These are phyloP conservation scores for Drosophila persimilis DNA, from an alignment of 1,140 invertebrate genomes.

Conservation along the genomic window DNA sequence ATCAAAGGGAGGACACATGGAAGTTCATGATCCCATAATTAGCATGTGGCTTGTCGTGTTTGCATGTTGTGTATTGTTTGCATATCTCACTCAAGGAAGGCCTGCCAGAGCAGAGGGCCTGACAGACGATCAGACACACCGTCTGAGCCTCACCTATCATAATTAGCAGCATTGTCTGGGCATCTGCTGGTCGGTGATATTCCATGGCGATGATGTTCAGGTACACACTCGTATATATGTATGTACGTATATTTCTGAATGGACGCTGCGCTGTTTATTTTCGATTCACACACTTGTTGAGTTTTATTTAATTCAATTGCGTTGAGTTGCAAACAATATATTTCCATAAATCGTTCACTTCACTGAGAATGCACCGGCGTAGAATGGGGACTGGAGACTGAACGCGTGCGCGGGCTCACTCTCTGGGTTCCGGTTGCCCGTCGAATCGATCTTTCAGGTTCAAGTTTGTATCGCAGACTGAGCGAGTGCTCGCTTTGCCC, in stretches of 20 bases:
- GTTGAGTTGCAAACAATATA: constrained; percentile 46
- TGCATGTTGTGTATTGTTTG: constrained; percentile 5
- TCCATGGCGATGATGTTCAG: constrained; percentile 14
- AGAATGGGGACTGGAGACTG: constrained; percentile 19
- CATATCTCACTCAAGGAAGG: constrained; percentile 21
- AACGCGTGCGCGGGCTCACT: background rate
- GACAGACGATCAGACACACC: too few relatives aligned
- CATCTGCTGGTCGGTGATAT: constrained; percentile 7
- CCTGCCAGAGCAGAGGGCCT: constrained; percentile 4
- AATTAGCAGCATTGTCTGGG: constrained; percentile 52
- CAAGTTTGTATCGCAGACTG: constrained; percentile 68
- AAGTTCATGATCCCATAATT: constrained; percentile 44
- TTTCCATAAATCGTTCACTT: constrained; percentile 63
- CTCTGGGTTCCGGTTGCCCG: constrained; percentile 30
- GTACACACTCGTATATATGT: constrained; percentile 4
- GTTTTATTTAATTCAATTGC: too few relatives aligned
- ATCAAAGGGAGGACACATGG: constrained; percentile 21
- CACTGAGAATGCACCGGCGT: constrained; percentile 46
- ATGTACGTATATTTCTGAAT: background rate
- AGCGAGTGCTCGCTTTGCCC: constrained; percentile 42
- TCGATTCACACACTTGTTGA: constrained; percentile 53
- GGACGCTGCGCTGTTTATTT: constrained; percentile 42
- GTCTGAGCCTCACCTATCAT: constrained; percentile 53
- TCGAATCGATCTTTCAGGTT: constrained; percentile 69
- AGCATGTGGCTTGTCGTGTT: constrained; percentile 24